Base-by-base conservation (phyloP, 2,797 vertebrate genomes). In the Eremophila alpestris region DNA sequence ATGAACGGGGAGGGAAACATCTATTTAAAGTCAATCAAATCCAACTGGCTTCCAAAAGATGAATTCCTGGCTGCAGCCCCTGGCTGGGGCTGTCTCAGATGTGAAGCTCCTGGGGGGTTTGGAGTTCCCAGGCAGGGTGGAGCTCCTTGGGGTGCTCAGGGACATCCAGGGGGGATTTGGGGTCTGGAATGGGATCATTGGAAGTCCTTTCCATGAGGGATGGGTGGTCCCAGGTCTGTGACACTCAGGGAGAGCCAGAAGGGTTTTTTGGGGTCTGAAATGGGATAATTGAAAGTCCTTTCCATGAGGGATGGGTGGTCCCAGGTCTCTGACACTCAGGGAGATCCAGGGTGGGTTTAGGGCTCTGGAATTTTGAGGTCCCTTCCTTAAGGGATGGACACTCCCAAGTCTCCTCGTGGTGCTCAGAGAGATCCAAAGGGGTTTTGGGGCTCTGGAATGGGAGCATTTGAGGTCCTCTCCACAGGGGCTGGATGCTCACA, bases 11-110 rank as follows among this genome's bases (percentile, higher is more conserved):
- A 97, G 68, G 16, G 52, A 97, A 98, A 95, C 91, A 90, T 94
- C 97, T 97, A 95, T 95, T 97, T 97, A 96, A 95, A 97, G 94
- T 94, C 97, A 97, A 78, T 96, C 89, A 90, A 87, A 82, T 92
- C 92, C 80, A 93, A 84, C 8, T 82, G 43, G 51, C 93, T 96
- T 96, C 90, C 90, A 79, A 97, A 95, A 92, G 97, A 93, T 46
- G 76, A 90, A 95, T 94, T 96, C 75, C 73, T 79, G 63, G 29
- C 90, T 91, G 77, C 87, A 40, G 71, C 38, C 46, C 78, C 56
- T 56, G 65, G 3, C 16, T 27, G 55, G 55, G 64, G 81, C 81
- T 86, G 64, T 20, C 71, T 74, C 76, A 60, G 9, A 48, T 0
- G 26, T 84, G 29, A 10, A n/a, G 36, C 68, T 77, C 75, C 5